A percentile compares a stretch with the other conserved stretches of the same genome.
Conservation (phyloP, 2,113 vertebrate species). For the Micromys minutus region DNA sequence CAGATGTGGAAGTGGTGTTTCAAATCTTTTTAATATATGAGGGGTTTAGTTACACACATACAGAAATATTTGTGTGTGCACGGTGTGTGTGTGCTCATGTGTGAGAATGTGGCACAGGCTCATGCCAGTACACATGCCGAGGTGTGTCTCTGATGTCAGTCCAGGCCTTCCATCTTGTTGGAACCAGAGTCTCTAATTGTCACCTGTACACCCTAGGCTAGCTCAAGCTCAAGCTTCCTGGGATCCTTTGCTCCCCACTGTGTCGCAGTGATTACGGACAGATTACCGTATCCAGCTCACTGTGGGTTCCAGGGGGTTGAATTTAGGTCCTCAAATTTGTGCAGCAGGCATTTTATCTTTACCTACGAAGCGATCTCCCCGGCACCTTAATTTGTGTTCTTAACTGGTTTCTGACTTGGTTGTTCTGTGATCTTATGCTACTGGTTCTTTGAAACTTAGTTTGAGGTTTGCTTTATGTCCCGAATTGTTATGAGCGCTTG, state of each 20-base stretch:
- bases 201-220: background rate
- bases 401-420: conserved; percentile 36
- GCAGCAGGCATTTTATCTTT: background rate
- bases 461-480: background rate
- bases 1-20: background rate
- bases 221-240: no score
- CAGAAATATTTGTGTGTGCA: background rate
- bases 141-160: no score
- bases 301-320: background rate
- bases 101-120: background rate
- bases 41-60: background rate
- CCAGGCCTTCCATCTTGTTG: no score
- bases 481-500: background rate
- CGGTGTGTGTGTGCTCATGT: background rate
- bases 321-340: background rate
- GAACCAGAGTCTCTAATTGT: no score
- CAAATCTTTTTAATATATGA: background rate
- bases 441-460: background rate
- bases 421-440: background rate
- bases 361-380: background rate
- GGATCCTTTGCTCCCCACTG: background rate
- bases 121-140: background rate
- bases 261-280: background rate
- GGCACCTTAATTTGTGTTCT: background rate
- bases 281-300: background rate